phyloP scores from a whole-genome alignment of 2,797 vertebrate species.

The Danio aesculapii region DNA sequence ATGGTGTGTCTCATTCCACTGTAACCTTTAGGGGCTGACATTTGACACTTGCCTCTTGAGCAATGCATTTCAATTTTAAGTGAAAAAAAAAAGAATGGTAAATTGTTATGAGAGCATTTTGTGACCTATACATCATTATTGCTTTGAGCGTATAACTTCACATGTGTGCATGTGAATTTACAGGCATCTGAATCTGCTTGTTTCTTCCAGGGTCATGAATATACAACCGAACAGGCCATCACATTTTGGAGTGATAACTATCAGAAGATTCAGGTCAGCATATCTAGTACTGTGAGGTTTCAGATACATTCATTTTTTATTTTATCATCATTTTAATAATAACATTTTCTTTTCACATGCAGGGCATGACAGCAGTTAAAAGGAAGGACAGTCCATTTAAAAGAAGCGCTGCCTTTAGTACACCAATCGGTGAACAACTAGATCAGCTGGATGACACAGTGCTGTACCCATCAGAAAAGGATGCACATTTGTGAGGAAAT shows the following conservation, averaged over 20 bases:
- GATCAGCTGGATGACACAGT: conserved; percentile 69
- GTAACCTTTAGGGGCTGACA: conserved; percentile 6
- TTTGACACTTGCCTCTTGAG: background rate
- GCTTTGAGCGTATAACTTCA: background rate
- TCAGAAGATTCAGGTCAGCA: conserved; percentile 71
- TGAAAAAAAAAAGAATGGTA: background rate
- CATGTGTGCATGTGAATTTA: no score
- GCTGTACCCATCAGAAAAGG: conserved; percentile 55
- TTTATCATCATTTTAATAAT: background rate
- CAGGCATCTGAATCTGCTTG: background rate
- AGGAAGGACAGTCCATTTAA: conserved; percentile 69
- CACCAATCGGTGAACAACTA: conserved; percentile 69
- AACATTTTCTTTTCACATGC: conserved; percentile 48
- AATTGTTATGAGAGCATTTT: background rate
- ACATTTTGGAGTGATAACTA: conserved; percentile 81
- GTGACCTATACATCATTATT: background rate
- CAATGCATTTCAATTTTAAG: background rate
- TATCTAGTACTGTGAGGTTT: background rate
- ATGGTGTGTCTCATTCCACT: conserved; percentile 58
- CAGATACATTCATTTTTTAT: background rate
- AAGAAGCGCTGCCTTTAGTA: conserved; percentile 77
- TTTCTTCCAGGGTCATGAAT: conserved; percentile 70
- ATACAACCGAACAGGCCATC: conserved; percentile 73
- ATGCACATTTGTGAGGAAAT: conserved; percentile 42
- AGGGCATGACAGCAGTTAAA: conserved; percentile 71